Percentiles rank a stretch among this genome's conserved stretches.
These are phyloP conservation scores for Eublepharis macularius DNA, from an alignment of 2,113 vertebrate species.

Conservation along the genomic window DNA sequence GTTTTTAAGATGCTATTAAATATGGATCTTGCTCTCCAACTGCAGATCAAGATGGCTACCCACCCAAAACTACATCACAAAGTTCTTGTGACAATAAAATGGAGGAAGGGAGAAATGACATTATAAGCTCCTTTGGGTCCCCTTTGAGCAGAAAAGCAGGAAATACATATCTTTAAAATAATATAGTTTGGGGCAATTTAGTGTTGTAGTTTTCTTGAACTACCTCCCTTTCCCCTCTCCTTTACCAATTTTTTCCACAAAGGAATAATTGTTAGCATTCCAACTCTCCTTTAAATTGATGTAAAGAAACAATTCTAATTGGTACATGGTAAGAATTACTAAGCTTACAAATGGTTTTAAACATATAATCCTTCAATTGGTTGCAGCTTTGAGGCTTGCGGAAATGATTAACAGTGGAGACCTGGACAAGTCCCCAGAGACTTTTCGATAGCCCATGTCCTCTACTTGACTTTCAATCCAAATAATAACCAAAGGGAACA, in stretches of 20 bases:
- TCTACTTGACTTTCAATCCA: constrained; percentile 72
- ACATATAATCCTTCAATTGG: constrained; percentile 41
- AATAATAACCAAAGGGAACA: constrained; percentile 57
- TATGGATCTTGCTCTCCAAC: no score
- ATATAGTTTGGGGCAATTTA: not conserved
- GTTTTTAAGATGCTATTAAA: no score
- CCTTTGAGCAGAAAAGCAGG: no score
- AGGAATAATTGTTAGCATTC: constrained; percentile 28
- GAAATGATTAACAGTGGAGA: constrained; percentile 59
- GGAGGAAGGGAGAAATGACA: no score
- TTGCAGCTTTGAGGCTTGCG: constrained; percentile 40
- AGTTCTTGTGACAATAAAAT: no score
- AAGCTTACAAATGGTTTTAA: constrained; percentile 16
- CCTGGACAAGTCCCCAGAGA: constrained; percentile 52
- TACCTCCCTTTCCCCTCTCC: not conserved
- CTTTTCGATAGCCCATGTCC: constrained; percentile 63
- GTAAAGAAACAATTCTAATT: not conserved
- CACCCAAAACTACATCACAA: no score
- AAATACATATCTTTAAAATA: no score
- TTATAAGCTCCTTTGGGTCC: no score
- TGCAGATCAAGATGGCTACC: no score
- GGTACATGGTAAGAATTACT: not conserved
- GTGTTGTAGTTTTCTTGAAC: constrained; percentile 4
- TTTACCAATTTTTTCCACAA: constrained; percentile 2
- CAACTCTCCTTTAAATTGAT: constrained; percentile 31